These are phyloP conservation scores for Henricia sp. DNA, from an alignment of 53 echinoderm and acorn worm genomes.

Conservation along the genomic window DNA sequence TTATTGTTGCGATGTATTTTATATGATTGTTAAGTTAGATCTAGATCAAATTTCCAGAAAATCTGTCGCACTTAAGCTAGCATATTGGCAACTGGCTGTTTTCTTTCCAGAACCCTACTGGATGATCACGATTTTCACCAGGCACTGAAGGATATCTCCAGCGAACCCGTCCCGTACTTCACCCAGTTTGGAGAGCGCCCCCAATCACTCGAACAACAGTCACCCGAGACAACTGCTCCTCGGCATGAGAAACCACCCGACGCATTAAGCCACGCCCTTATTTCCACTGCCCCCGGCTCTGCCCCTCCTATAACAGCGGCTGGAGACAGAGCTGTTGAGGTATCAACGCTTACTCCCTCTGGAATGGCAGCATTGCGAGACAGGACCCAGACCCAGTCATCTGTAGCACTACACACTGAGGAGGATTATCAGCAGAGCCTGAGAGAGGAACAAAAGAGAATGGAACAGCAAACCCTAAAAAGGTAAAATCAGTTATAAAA, in stretches of 20 bases:
- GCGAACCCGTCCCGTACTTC: conserved; percentile 95
- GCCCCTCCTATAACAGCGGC: conserved; percentile 26
- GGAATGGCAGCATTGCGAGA: conserved; percentile 20
- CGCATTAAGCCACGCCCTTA: too few species aligned
- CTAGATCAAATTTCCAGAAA: too few species aligned
- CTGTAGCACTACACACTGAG: conserved; percentile 83
- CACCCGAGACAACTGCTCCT: background rate
- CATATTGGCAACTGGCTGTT: too few species aligned
- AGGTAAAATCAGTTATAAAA: too few species aligned
- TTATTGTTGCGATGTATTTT: too few species aligned
- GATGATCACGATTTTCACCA: conserved; percentile 98
- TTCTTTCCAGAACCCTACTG: conserved; percentile 75
- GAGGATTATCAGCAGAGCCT: conserved; percentile 92
- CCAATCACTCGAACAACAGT: conserved; percentile 57
- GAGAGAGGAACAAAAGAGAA: conserved; percentile 81
- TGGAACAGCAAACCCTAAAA: conserved; percentile 86
- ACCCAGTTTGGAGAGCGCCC: conserved; percentile 93
- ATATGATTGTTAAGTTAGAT: too few species aligned
- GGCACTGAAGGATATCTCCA: conserved; percentile 83
- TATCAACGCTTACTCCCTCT: conserved; percentile 11
- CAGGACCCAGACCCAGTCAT: conserved; percentile 75
- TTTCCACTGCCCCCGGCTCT: background rate
- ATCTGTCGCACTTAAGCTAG: too few species aligned
- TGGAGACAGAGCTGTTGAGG: background rate
- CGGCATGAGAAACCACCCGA: background rate